These are phyloP conservation scores for Dioctria rufipes DNA, from an alignment of 2,888 invertebrate species.

Conservation along the genomic window DNA sequence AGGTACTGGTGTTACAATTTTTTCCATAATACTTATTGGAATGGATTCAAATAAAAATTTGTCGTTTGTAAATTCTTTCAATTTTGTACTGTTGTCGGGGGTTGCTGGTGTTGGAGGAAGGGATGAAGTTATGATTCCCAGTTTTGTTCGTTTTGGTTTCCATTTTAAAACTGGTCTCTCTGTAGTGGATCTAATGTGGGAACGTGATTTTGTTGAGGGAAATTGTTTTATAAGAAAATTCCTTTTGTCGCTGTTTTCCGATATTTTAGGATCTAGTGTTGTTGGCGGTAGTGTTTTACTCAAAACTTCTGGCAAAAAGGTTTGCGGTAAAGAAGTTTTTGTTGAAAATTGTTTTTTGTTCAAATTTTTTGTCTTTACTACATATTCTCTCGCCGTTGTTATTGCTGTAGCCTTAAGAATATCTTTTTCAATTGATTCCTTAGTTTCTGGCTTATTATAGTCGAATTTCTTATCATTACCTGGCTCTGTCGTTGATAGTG, in stretches of 20 bases:
- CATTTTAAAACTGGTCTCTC: conserved; percentile 67
- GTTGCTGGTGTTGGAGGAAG: neutral
- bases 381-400: neutral
- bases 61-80: neutral
- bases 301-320: neutral
- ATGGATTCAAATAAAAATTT: conserved; percentile 58
- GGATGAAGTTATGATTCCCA: conserved; percentile 53
- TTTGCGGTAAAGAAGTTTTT: neutral
- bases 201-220: conserved; percentile 11
- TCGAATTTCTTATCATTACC: neutral
- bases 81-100: no score
- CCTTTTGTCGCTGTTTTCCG: conserved; percentile 64
- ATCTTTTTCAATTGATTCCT: neutral
- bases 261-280: conserved; percentile 57
- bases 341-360: neutral
- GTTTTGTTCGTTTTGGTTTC: conserved; percentile 64
- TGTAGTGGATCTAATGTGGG: conserved; percentile 61
- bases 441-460: neutral
- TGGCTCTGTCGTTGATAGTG: no score
- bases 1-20: conserved; percentile 59
- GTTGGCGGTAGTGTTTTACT: conserved; percentile 27
- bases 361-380: neutral
- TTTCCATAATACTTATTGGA: conserved; percentile 56
- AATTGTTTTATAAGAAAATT: conserved; percentile 19
- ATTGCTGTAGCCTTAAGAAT: neutral